Base-by-base conservation (phyloP, 2,113 vertebrate genomes). In the Onychorhynchus coronatus region DNA sequence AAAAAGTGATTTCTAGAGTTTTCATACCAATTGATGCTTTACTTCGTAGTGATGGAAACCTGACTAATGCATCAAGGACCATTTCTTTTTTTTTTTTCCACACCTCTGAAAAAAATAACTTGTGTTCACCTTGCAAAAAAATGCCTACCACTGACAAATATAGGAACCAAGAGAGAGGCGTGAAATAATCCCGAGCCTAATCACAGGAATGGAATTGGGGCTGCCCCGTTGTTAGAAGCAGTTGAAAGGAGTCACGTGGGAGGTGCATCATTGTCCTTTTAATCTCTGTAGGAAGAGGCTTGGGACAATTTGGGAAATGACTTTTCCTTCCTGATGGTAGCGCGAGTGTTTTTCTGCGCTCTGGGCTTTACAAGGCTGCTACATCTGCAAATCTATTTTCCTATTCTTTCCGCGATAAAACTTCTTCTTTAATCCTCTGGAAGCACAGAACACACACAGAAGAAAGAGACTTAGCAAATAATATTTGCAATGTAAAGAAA, bases 1-100 rank as follows among this genome's bases (percentile, higher is more conserved):
- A 62, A 96, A 85, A 94, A n/a, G 75, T 84, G 86, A 88, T 97
- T 98, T 97, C 80, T 89, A 92, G 96, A 94, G 92, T 96, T 97
- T 97, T 94, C 97, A 88, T 96, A 86, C 93, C 67, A 18, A 78
- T 73, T 82, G 90, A 78, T 96, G 95, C 75, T 91, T 92, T 77
- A 58, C 65, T 83, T 95, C 19, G 44, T 86, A 86, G 92, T 93
- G 92, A 80, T 88, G 91, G 93, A 91, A 95, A 95, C 58, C 93
- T 92, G 87, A 88, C 81, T 97, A 91, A 92, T 72, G 58, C 84
- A 95, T 46, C 58, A 58, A 89, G 81, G 47, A 52, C 17, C 35
- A 8, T 50, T 47, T 73, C 14, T 85, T 28, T 35, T 31, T 67
- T 81, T 85, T 22, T 55, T 56, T 53, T 41, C 58, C 56, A 84